These are phyloP conservation scores for Reticulitermes lucifugus DNA, from an alignment of 2,888 invertebrate genomes.

Conservation along the genomic window DNA sequence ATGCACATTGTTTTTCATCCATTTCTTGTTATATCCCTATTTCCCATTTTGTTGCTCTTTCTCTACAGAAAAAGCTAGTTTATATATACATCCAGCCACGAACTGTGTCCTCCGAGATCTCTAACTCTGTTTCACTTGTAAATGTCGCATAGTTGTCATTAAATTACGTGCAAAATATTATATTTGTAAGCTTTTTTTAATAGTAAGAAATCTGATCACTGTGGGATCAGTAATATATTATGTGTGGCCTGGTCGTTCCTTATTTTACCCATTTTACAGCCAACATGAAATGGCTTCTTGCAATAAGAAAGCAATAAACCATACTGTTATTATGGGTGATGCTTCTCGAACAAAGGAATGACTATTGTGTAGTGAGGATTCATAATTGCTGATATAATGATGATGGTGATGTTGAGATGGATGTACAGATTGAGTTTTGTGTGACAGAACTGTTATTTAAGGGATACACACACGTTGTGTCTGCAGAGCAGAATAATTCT, in stretches of 20 bases:
- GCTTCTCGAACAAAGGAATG: slow-evolving; percentile 66
- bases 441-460: slow-evolving; percentile 49
- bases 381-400: slow-evolving; percentile 41
- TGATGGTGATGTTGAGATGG: slow-evolving; percentile 40
- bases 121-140: slow-evolving; percentile 5
- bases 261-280: slow-evolving; percentile 53
- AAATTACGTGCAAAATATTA: slow-evolving; percentile 37
- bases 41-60: not conserved
- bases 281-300: slow-evolving; percentile 63
- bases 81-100: not conserved
- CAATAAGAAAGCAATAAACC: slow-evolving; percentile 69
- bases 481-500: slow-evolving; percentile 43
- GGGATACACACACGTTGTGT: slow-evolving; percentile 39
- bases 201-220: slow-evolving; percentile 27
- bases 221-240: slow-evolving; percentile 19
- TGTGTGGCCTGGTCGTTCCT: slow-evolving; percentile 40
- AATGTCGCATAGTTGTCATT: slow-evolving; percentile 27
- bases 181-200: slow-evolving; percentile 39
- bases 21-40: too few relatives aligned
- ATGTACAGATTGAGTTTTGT: slow-evolving; percentile 52
- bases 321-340: slow-evolving; percentile 66
- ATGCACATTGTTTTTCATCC: too few relatives aligned
- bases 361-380: slow-evolving; percentile 39
- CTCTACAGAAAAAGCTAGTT: slow-evolving; percentile 7
- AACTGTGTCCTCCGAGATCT: not conserved